Evolutionary conservation across 2,113 vertebrate species (phyloP).

Genomic region (Eolophus roseicapilla): DNA sequence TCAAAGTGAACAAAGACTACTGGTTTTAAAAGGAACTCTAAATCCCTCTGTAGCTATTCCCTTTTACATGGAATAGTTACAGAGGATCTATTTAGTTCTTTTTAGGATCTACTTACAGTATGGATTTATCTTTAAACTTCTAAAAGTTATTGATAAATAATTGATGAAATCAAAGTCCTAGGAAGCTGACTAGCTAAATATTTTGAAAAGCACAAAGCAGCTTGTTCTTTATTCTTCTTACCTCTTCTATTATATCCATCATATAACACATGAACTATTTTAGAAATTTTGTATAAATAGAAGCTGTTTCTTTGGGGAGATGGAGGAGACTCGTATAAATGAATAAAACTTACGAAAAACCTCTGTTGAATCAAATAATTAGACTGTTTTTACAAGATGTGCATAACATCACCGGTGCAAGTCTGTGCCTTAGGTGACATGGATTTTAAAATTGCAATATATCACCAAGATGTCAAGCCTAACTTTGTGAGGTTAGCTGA

Average conservation of each 20-base stretch:
- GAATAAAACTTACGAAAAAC: not conserved
- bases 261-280: not conserved
- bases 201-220: not conserved
- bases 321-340: not conserved
- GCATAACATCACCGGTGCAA: not conserved
- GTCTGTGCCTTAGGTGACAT: not conserved
- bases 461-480: not conserved
- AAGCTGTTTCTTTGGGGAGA: not conserved
- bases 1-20: not conserved
- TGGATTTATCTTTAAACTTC: not conserved
- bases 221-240: not conserved
- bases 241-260: not conserved
- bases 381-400: not conserved
- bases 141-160: not conserved
- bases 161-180: not conserved
- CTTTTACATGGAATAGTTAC: not conserved
- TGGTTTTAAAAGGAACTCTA: not conserved
- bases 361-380: not conserved
- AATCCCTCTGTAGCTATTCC: not conserved
- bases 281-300: not conserved
- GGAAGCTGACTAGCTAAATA: not conserved
- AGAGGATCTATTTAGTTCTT: not conserved
- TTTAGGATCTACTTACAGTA: not conserved
- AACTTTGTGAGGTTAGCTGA: not conserved
- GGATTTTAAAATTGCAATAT: not conserved